Evolutionary conservation across 2,888 invertebrate genomes (phyloP).

Genomic region (Bedellia somnulentella): DNA sequence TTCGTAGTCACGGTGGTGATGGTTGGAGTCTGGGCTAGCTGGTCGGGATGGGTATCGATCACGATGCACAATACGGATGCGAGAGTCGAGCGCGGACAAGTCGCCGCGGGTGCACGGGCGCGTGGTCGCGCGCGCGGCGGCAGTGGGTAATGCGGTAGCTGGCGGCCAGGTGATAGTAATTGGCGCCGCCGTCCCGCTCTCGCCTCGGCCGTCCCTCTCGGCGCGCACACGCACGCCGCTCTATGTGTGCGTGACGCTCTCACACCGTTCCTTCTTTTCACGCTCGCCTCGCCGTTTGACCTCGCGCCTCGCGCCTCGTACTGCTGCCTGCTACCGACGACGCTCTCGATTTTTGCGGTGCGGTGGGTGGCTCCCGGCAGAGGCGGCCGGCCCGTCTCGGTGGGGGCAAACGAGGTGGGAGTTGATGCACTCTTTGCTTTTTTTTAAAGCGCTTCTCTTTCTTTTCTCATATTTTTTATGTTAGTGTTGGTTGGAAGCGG

Average conservation of each 20-base stretch:
- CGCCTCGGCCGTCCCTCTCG: conserved; percentile 53
- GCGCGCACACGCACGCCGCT: conserved; percentile 46
- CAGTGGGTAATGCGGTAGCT: conserved; percentile 66
- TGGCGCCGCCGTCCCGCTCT: conserved; percentile 60
- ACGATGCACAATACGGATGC: conserved; percentile 24
- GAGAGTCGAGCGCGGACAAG: conserved; percentile 35
- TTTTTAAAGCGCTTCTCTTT: conserved; percentile 58
- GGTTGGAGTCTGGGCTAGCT: conserved; percentile 23
- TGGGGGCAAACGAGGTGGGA: conserved; percentile 50
- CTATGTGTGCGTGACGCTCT: conserved; percentile 35
- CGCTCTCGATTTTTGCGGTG: conserved; percentile 66
- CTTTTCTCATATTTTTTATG: conserved; percentile 59
- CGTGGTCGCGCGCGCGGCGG: conserved; percentile 63
- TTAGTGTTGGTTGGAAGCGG: conserved; percentile 52
- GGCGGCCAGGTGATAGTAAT: conserved; percentile 65
- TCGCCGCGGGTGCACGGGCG: conserved; percentile 56
- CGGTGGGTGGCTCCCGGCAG: conserved; percentile 64
- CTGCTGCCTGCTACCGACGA: conserved; percentile 49
- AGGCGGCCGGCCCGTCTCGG: conserved; percentile 49
- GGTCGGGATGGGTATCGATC: conserved; percentile 40
- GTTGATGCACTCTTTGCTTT: conserved; percentile 58
- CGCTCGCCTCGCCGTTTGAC: conserved; percentile 60
- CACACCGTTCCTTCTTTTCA: conserved; percentile 58
- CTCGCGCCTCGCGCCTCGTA: no score
- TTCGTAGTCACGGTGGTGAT: conserved; percentile 24